Evolutionary conservation across 1,140 invertebrate species (phyloP).

Genomic region (Drosophila mayri): DNA sequence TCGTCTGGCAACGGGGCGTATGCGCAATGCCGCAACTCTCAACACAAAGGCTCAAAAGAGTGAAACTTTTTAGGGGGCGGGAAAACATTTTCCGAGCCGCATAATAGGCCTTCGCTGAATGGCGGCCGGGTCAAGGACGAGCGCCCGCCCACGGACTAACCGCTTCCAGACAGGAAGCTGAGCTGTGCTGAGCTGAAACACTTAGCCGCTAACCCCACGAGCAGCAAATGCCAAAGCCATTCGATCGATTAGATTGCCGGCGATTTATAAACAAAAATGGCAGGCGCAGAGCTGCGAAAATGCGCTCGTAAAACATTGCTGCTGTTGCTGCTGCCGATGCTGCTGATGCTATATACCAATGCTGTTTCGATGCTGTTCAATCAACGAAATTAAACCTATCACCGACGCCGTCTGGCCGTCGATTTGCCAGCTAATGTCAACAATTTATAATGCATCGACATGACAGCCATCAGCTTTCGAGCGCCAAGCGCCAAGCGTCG

Average conservation of each 20-base stretch:
- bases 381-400: slow-evolving; percentile 58
- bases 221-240: slow-evolving; percentile 62
- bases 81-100: slow-evolving; percentile 10
- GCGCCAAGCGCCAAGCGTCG: slow-evolving; percentile 22
- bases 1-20: slow-evolving; percentile 42
- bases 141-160: slow-evolving; percentile 15
- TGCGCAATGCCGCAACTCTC: slow-evolving; percentile 39
- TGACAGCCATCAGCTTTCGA: slow-evolving; percentile 36
- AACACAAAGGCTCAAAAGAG: slow-evolving; percentile 32
- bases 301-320: slow-evolving; percentile 28
- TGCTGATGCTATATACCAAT: not conserved
- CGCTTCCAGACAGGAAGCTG: slow-evolving; percentile 35
- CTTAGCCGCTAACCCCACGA: slow-evolving; percentile 57
- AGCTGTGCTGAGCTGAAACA: slow-evolving; percentile 13
- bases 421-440: slow-evolving; percentile 69
- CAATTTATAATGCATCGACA: slow-evolving; percentile 70
- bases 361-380: slow-evolving; percentile 32
- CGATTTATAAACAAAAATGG: slow-evolving; percentile 48
- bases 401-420: slow-evolving; percentile 46
- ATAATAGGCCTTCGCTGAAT: slow-evolving; percentile 42
- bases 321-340: not conserved
- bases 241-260: slow-evolving; percentile 67
- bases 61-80: slow-evolving; percentile 19
- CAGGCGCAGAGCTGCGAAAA: slow-evolving; percentile 1
- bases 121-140: slow-evolving; percentile 60